Evolutionary conservation across 2,113 vertebrate genomes (phyloP), one percentile per base, ranked within the genome.

Genomic region (Cranoglanis bouderius): DNA sequence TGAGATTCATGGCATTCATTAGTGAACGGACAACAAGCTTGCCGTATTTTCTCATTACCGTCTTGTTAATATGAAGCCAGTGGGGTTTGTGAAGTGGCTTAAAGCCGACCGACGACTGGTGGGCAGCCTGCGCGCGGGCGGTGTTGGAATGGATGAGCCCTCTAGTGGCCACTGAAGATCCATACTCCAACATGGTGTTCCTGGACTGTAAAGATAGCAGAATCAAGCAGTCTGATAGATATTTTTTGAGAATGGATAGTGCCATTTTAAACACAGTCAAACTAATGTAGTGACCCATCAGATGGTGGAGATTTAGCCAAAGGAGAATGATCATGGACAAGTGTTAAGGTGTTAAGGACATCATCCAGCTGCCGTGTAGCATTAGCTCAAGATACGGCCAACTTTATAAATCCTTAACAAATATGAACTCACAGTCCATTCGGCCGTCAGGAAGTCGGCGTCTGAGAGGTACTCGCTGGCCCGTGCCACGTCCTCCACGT

Each of bases 41-140:
- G 24, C 2, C 6, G 9, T 5, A 16, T 40, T 61, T 40, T 24
- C 49, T 29, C 24, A 13, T 65, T 86, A 99, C 98, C 97, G 97
- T 99, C 94, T 95, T 99, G 93, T 86, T 95, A 92, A 98, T 96
- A n/a, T 96, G 84, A 49, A 99, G 94, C 98, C 98, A 99, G 92
- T 97, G 96, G 10, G 98, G 97, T 93, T 99, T 99, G 91, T 99
- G 98, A 24, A 99, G 93, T 0, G 98, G 97, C 85, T 95, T 96
- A 94, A 99, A 99, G 6, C 97, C 96, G 53, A 96, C 91, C 59
- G 96, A 95, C 24, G 94, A 95, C 55, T 97, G 97, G 82, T 94
- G 93, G 51, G 93, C 94, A 84, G 96, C 96, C 88, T 92, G 95
- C 74, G 96, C 96, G 87, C 97, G 93, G 55, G 95, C 93, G 0